A percentile compares a stretch with the other conserved stretches of the same genome.
These are phyloP conservation scores for Oscheius sp. DNA, from an alignment of 1,140 invertebrate species.

Conservation along the genomic window DNA sequence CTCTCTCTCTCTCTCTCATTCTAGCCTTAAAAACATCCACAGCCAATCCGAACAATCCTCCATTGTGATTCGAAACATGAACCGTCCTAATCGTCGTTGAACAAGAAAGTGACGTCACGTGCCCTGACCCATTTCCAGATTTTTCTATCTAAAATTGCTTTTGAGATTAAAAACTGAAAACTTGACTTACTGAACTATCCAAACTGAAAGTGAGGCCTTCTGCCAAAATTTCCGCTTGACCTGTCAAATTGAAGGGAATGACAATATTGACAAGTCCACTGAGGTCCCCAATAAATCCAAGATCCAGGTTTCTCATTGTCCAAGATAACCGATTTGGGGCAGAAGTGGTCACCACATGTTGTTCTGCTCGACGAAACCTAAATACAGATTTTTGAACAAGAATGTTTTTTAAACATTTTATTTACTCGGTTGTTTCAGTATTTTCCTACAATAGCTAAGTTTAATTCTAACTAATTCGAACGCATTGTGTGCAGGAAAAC, in stretches of 20 bases:
- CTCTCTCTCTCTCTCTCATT: not conserved
- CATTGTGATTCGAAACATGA: constrained; percentile 43
- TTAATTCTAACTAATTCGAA: too few species aligned
- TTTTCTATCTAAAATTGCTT: constrained; percentile 26
- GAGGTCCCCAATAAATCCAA: constrained; percentile 42
- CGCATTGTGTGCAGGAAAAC: too few species aligned
- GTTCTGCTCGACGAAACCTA: constrained; percentile 27
- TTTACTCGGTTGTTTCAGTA: too few species aligned
- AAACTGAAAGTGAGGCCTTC: constrained; percentile 39
- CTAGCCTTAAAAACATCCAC: constrained; percentile 41
- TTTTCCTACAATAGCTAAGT: too few species aligned
- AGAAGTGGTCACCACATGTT: constrained; percentile 23
- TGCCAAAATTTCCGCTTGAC: constrained; percentile 41
- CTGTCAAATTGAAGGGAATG: constrained; percentile 39
- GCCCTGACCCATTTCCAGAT: constrained; percentile 28
- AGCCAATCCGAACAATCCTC: constrained; percentile 41
- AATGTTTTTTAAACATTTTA: not conserved
- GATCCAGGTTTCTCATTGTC: constrained; percentile 40
- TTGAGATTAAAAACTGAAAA: not conserved
- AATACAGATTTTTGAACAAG: not conserved
- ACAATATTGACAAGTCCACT: constrained; percentile 41
- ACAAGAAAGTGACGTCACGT: constrained; percentile 21
- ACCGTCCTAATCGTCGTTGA: constrained; percentile 22
- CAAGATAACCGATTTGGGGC: constrained; percentile 38
- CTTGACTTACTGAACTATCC: constrained; percentile 24